Percentiles rank a stretch among this genome's conserved stretches.
Evolutionary conservation across 2,888 invertebrate genomes (phyloP).

Genomic region (Troides helena): DNA sequence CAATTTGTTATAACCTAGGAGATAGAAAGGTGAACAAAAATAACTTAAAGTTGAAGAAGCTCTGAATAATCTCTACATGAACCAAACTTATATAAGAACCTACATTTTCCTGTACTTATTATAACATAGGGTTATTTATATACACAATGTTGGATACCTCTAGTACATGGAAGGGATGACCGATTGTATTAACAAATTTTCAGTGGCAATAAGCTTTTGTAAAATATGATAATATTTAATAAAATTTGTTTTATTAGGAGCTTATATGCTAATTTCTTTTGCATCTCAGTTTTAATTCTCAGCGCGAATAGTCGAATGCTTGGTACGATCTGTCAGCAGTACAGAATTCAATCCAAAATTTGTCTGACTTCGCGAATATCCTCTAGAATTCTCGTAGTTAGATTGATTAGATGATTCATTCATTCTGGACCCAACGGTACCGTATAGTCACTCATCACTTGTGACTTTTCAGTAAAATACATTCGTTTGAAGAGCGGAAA

Average conservation of each 20-base stretch:
- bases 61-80: too few species aligned
- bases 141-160: too few species aligned
- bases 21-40: too few species aligned
- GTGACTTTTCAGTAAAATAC: constrained; percentile 19
- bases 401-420: background rate
- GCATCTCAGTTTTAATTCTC: background rate
- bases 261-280: background rate
- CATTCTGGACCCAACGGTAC: background rate
- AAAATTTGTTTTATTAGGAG: background rate
- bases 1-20: too few species aligned
- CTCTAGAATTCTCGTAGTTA: background rate
- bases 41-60: too few species aligned
- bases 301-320: background rate
- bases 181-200: too few species aligned
- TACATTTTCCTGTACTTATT: too few species aligned
- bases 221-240: background rate
- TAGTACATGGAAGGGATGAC: too few species aligned
- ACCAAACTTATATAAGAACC: too few species aligned
- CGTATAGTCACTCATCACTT: background rate
- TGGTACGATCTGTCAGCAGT: background rate
- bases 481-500: constrained; percentile 33
- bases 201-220: background rate
- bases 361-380: background rate
- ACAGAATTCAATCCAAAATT: background rate
- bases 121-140: too few species aligned